Evolutionary conservation across 2,888 invertebrate species (phyloP), one percentile per base, ranked within the genome.

Genomic region (Vanessa cardui): DNA sequence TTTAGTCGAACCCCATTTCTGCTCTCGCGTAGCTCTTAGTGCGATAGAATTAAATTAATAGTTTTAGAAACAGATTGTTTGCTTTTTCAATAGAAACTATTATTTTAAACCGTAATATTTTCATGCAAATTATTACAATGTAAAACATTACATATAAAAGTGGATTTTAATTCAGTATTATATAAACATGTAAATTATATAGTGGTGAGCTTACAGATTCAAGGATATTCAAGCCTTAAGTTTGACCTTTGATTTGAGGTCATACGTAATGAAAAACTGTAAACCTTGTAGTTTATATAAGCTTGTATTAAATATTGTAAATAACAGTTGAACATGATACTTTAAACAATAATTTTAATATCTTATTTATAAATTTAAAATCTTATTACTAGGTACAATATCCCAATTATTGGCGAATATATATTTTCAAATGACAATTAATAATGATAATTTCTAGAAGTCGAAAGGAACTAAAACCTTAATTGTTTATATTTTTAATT

Each of bases 1-100:
- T 61, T 72, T 72, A 66, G 64, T 64, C 56, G 62, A 71, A 72
- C 62, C 66, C 71, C 68, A 58, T 71, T 69, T 56, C 69, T 65
- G 59, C 64, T 58, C 66, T 68, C 54, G 46, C 64, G 44, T 52
- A 59, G 49, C 69, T 49, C 58, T 65, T 64, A 63, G 39, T 58
- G 63, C 54, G 18, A 52, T 54, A 56, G 46, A 62, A 26, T 52
- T 45, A 44, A 54, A 60, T 44, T n/a, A 33, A 58, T 62, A 39
- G 56, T 33, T 52, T 39, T 15, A 7, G 21, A 15, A 45, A 15
- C 12, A 21, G 59, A 46, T 44, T 59, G 16, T 59, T n/a, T 46
- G 59, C 59, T 56, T 56, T 56, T 39, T 39, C 12, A 39, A 4
- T 39, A 39, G 12, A 39, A 39, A 39, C 12, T 39, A 12, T 39